Evolutionary conservation across 2,113 vertebrate genomes (phyloP).

Genomic region (Nansenia antarctica): DNA sequence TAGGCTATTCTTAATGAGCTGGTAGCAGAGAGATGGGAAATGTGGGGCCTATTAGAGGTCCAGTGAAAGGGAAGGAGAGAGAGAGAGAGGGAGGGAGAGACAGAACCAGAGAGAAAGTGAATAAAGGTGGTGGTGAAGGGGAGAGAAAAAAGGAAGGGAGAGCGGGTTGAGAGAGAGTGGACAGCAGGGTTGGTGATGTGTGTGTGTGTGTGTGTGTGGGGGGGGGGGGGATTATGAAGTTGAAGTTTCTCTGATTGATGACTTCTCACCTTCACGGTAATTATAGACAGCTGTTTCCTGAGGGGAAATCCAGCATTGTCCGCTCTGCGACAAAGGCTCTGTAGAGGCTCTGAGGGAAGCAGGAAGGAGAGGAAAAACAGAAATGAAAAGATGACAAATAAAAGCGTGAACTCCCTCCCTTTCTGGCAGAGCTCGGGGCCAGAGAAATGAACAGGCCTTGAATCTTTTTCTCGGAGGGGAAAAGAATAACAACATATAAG

Average conservation of each 20-base stretch:
- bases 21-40: not conserved
- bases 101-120: not conserved
- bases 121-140: not conserved
- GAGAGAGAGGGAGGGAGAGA: not conserved
- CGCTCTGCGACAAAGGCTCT: not conserved
- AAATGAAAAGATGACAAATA: slow-evolving; percentile 24
- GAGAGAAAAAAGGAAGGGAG: not conserved
- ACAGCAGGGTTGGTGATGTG: not conserved
- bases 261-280: slow-evolving; percentile 31
- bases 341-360: not conserved
- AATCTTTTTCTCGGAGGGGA: slow-evolving; percentile 22
- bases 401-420: slow-evolving; percentile 22
- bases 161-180: not conserved
- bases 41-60: not conserved
- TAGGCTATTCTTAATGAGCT: not conserved
- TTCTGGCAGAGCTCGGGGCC: slow-evolving; percentile 57
- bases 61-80: not conserved
- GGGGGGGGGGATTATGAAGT: no score
- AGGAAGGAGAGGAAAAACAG: not conserved
- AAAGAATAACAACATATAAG: slow-evolving; percentile 38
- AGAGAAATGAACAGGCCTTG: slow-evolving; percentile 51
- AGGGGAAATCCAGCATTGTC: not conserved
- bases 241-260: slow-evolving; percentile 35
- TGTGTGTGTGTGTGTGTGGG: slow-evolving; percentile 15
- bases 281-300: slow-evolving; percentile 31